Percentiles rank a stretch among this genome's conserved stretches.
Evolutionary conservation across 2,113 vertebrate genomes (phyloP).

Genomic region (Astatoreochromis straeleni): DNA sequence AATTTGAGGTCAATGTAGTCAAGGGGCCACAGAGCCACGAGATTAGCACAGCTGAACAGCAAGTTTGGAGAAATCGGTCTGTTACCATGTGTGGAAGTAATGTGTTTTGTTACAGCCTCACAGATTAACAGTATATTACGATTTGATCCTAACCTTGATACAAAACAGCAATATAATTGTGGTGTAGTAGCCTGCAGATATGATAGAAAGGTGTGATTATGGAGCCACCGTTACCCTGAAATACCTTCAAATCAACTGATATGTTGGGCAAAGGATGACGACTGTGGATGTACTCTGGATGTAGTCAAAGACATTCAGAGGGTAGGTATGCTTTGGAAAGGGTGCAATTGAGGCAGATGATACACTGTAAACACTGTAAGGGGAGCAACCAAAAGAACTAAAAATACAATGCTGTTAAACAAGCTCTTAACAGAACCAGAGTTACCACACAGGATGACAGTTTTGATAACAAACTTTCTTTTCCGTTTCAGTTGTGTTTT

Average conservation of each 20-base stretch:
- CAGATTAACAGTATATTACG: background rate
- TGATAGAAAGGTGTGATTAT: background rate
- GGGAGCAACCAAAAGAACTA: background rate
- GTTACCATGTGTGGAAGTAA: background rate
- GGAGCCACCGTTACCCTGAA: background rate
- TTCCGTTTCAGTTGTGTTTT: background rate
- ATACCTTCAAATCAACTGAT: background rate
- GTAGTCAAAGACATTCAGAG: background rate
- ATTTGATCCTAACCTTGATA: background rate
- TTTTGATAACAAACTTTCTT: background rate
- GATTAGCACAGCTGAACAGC: background rate
- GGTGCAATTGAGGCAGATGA: background rate
- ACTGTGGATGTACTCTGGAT: background rate
- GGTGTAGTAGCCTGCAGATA: background rate
- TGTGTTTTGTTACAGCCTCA: background rate
- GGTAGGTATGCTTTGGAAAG: background rate
- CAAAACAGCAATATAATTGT: background rate
- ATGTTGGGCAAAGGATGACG: background rate
- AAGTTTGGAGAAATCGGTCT: background rate
- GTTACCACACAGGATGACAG: background rate
- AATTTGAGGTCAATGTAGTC: background rate
- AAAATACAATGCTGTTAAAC: background rate
- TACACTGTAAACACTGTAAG: background rate
- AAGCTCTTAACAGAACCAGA: background rate
- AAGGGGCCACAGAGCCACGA: rapidly evolving